Percentiles rank a stretch among this genome's conserved stretches.
Evolutionary conservation across 35 echinoderm and acorn worm genomes (phyloP).

Genomic region (Hemicentrotus pulcherrimus): DNA sequence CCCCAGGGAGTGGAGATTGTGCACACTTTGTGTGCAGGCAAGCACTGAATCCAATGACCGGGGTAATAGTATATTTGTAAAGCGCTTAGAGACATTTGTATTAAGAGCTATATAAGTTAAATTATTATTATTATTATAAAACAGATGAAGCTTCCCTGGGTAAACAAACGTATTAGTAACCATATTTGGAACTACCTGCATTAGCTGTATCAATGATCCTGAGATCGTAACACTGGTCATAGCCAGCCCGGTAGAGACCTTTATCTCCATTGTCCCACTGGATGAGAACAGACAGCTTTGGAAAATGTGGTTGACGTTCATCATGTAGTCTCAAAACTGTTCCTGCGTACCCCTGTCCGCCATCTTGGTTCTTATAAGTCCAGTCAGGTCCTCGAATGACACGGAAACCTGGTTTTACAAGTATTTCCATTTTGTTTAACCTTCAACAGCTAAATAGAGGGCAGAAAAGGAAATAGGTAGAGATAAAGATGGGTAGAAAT

Average conservation of each 20-base stretch:
- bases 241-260: background rate
- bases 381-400: background rate
- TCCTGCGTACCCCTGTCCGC: background rate
- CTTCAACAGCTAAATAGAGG: too few relatives aligned
- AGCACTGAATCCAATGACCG: too few relatives aligned
- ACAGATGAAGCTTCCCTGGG: background rate
- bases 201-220: background rate
- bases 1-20: too few relatives aligned
- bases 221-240: background rate
- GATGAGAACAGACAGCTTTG: background rate
- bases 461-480: too few relatives aligned
- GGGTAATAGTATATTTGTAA: too few relatives aligned
- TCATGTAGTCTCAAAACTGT: background rate
- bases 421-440: background rate
- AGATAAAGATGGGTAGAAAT: too few relatives aligned
- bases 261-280: constrained; percentile 15
- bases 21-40: too few relatives aligned
- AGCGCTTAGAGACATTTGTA: too few relatives aligned
- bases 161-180: background rate
- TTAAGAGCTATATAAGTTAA: too few relatives aligned
- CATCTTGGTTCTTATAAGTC: constrained; percentile 24
- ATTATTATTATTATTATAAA: too few relatives aligned
- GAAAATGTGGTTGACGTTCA: background rate
- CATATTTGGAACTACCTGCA: background rate
- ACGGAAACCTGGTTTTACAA: background rate